Evolutionary conservation across 2,888 invertebrate genomes (phyloP).

Genomic region (Dasysyrphus albostriatus): DNA sequence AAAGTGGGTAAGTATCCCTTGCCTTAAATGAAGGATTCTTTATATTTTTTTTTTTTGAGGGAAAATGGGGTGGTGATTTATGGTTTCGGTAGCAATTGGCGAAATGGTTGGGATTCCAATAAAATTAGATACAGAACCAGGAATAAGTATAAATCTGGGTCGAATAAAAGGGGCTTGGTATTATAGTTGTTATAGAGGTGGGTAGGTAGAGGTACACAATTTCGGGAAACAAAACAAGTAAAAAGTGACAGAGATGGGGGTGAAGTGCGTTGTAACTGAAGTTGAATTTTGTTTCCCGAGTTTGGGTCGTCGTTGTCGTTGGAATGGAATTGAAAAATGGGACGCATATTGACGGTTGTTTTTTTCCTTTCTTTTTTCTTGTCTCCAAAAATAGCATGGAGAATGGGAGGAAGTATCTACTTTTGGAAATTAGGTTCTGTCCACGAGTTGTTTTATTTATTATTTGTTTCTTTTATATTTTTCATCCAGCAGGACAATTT

Average conservation of each 20-base stretch:
- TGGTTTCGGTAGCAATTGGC: slow-evolving; percentile 74
- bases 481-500: slow-evolving; percentile 40
- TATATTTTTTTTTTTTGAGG: neutral
- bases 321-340: slow-evolving; percentile 54
- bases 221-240: neutral
- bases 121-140: slow-evolving; percentile 71
- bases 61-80: slow-evolving; percentile 75
- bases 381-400: neutral
- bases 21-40: slow-evolving; percentile 68
- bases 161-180: slow-evolving; percentile 12
- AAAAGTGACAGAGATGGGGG: slow-evolving; percentile 8
- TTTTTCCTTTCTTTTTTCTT: neutral
- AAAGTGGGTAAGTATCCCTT: slow-evolving; percentile 7
- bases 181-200: neutral
- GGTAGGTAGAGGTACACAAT: neutral
- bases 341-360: slow-evolving; percentile 65
- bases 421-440: slow-evolving; percentile 67
- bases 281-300: slow-evolving; percentile 46
- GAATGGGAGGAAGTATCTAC: neutral
- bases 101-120: slow-evolving; percentile 75
- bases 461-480: slow-evolving; percentile 7
- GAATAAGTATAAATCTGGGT: slow-evolving; percentile 33
- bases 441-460: slow-evolving; percentile 20
- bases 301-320: slow-evolving; percentile 27
- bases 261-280: slow-evolving; percentile 33